Base-by-base conservation (phyloP, 2,113 vertebrate species). In the Morone saxatilis region DNA sequence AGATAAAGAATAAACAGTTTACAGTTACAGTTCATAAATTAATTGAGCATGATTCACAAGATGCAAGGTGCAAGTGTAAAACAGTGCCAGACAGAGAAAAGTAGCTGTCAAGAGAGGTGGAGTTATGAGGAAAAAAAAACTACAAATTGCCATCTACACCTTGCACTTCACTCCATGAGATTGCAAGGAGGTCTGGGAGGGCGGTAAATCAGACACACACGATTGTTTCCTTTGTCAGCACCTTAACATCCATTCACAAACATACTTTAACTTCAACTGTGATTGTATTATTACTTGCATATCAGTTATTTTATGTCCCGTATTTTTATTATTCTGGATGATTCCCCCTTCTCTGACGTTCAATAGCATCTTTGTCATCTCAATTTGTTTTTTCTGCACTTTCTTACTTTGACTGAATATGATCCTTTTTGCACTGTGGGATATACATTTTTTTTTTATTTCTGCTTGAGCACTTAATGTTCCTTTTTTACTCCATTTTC, bases 401-500 rank as follows among this genome's bases (percentile, higher is more conserved):
- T 14, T 43, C n/a, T 20, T 78, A 38, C 17, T 22, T 6, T 9
- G 7, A 6, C 31, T 57, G 53, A 12, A 76, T 67, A 1, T 1
- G 20, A 25, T 13, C 71, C 14, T 40, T 53, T 47, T 5, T 6
- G 17, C 38, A 6, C 47, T 19, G 56, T 13, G 19, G 25, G 45
- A 43, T 60, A 25, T 31, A 2, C n/a, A 2, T 31, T 31, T 31
- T 31, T 31, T 3, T 72, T 71, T 61, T 31, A 4, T 63, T 60
- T 31, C 48, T 47, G 1, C 61, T 53, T 8, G 6, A 73, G 71
- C 53, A 81, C 62, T 54, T 53, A 19, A 57, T 53, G 48, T 14
- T 50, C 45, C 22, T 74, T 76, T 45, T 45, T 12, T 25, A 38
- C 31, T 79, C 63, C 9, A 59, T 77, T 74, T 80, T 53, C 51